Evolutionary conservation across 2,797 vertebrate species (phyloP), one percentile per base, ranked within the genome.

Genomic region (Sphenopsis melanotis): DNA sequence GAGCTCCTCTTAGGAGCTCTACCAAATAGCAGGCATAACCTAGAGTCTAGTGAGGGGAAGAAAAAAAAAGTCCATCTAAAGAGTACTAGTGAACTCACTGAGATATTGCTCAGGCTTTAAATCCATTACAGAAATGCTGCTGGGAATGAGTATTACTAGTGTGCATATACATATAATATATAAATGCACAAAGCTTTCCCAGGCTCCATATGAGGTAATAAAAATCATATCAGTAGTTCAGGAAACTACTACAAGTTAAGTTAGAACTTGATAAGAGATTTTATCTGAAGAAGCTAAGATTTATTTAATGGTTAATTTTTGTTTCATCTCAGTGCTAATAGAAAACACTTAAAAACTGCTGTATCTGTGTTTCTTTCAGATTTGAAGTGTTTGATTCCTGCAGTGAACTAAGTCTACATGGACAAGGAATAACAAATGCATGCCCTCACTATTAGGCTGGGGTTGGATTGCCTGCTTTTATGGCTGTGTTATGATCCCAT

Each of bases 371-470:
- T 87, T 83, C 76, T 56, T 61, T 83, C 86, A 90, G 66, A 87
- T 76, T 89, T 83, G 53, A 81, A 91, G 90, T 46, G 27, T 66
- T 69, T 78, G 44, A 92, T 93, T 72, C 75, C 64, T 87, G 80
- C 75, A 91, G 69, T 77, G 29, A 87, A 87, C 27, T 41, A 53
- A 44, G 27, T 29, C 47, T 83, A 66, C 19, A 59, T 15, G 21
- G 82, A 83, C 60, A 81, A 83, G 30, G 57, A 46, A 82, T 74
- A 87, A 91, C 59, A 97, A 94, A 88, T n/a, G 49, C 37, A 37
- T 66, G 47, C 89, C 50, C 56, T 81, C 79, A 59, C 23, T 71
- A 17, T 30, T 68, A 53, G 65, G n/a, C 21, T 77, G 64, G 77
- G 69, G 85, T 85, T 76, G 17, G 9, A 80, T 46, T 39, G 41